A percentile compares a stretch with the other conserved stretches of the same genome.
These are phyloP conservation scores for Eriocheir sinensis DNA, from an alignment of 1,140 invertebrate species.

Conservation along the genomic window DNA sequence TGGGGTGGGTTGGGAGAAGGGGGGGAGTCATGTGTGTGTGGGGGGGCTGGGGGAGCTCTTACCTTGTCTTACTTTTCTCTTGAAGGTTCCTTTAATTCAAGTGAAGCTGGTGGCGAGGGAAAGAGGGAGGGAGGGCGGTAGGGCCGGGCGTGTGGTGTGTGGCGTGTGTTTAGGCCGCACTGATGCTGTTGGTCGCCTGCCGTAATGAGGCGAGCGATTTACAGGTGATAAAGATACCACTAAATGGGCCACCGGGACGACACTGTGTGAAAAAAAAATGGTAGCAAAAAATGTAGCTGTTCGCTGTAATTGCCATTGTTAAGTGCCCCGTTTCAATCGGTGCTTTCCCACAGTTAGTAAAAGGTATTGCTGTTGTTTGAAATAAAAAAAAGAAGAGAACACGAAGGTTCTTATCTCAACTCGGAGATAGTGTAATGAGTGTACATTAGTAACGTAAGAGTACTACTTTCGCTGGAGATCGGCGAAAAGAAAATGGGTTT, in stretches of 20 bases:
- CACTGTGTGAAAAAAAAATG: background rate
- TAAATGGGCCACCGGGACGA: background rate
- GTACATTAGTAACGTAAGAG: background rate
- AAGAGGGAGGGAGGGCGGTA: background rate
- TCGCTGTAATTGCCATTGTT: background rate
- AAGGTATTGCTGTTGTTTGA: background rate
- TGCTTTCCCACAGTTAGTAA: background rate
- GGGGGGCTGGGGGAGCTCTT: background rate
- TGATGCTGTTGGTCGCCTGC: slow-evolving; percentile 8
- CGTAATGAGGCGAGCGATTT: background rate
- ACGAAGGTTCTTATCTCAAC: background rate
- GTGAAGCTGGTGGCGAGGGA: no score
- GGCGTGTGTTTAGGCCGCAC: slow-evolving; percentile 8
- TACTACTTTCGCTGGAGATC: background rate
- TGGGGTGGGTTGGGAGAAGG: no score
- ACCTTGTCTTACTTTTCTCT: background rate
- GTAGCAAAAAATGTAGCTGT: background rate
- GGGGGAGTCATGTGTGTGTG: no score
- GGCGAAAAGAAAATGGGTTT: background rate
- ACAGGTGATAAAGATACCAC: background rate
- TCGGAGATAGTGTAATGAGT: background rate
- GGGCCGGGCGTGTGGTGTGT: background rate
- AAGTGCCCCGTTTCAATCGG: background rate
- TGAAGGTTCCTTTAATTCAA: slow-evolving; percentile 13
- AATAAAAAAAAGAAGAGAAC: background rate